A percentile compares a stretch with the other conserved stretches of the same genome.
Conservation (phyloP, 2,888 invertebrate species). For the Drosophila silvestris region DNA sequence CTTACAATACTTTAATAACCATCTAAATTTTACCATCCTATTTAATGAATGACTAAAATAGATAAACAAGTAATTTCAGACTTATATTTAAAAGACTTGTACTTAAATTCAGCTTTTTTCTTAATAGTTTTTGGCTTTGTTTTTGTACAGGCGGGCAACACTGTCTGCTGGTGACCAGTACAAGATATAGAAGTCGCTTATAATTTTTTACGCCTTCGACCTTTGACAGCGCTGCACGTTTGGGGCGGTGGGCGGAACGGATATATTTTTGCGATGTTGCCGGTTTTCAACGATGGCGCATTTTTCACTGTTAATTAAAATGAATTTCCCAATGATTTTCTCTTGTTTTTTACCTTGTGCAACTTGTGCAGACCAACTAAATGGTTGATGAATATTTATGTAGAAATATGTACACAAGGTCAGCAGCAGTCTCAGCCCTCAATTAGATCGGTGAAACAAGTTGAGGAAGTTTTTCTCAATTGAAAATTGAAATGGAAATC, state of each 20-base stretch:
- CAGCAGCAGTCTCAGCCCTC: slow-evolving; percentile 30
- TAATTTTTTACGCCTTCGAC: slow-evolving; percentile 1
- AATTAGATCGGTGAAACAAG: slow-evolving; percentile 41
- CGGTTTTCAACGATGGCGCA: slow-evolving; percentile 46
- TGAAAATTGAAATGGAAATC: slow-evolving; percentile 58
- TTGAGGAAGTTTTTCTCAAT: slow-evolving; percentile 25
- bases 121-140: background rate
- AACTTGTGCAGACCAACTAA: slow-evolving; percentile 1
- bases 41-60: background rate
- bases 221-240: slow-evolving; percentile 25
- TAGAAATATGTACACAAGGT: slow-evolving; percentile 19
- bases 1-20: background rate
- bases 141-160: too few species aligned
- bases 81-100: background rate
- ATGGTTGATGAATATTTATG: slow-evolving; percentile 37
- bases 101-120: background rate
- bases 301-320: slow-evolving; percentile 72
- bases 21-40: background rate
- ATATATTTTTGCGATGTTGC: slow-evolving; percentile 42
- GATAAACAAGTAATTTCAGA: background rate
- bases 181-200: slow-evolving; percentile 1
- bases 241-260: slow-evolving; percentile 52
- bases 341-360: background rate
- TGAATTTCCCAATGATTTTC: slow-evolving; percentile 56
- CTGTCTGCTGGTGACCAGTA: background rate